Evolutionary conservation across 1,140 invertebrate genomes (phyloP), one percentile per base, ranked within the genome.

Genomic region (Trichomalopsis sarcophagae): DNA sequence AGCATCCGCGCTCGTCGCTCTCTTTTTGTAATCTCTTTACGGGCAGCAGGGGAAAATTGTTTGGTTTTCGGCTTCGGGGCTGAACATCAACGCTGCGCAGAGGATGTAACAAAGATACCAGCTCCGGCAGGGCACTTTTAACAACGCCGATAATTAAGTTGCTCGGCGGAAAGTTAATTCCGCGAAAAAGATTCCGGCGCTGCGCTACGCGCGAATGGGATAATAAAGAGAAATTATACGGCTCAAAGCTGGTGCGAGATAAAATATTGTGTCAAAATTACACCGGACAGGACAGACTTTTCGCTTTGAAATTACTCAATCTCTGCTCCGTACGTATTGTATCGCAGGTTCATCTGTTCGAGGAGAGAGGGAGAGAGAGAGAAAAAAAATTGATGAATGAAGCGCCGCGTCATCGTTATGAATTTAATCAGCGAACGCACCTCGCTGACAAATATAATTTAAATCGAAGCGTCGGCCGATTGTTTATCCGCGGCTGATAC

Each of bases 201-300:
- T 27, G 27, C 27, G 1, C 27, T 27, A 13, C 1, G 30, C 6
- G 30, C 23, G 5, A 71, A 30, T 27, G 69, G 23, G 69, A 27
- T 13, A 30, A 71, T 71, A 30, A 71, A 23, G 69, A 71, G 23
- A 71, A 71, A 30, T 27, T 71, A 33, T 44, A 44, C 40, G 40
- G n/a, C 9, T 71, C 69, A 71, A 44, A 44, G 40, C 40, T 44
- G n/a, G 7, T 21, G 27, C 17, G 11, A 30, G 33, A 13, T 44
- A 40, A 44, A 75, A 75, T 75, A n/a, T 75, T 75, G 17, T 44
- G 73, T 44, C 17, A 44, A 44, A 75, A 75, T 75, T 36, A 33
- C 30, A 75, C 11, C 9, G 73, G 21, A 75, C 73, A 17, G 68
- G 9, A 33, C 27, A 27, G 23, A 11, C 30, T 3, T 5, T n/a